phyloP scores from a whole-genome alignment of 2,888 invertebrate genomes.

The Hydropsyche betteni region DNA sequence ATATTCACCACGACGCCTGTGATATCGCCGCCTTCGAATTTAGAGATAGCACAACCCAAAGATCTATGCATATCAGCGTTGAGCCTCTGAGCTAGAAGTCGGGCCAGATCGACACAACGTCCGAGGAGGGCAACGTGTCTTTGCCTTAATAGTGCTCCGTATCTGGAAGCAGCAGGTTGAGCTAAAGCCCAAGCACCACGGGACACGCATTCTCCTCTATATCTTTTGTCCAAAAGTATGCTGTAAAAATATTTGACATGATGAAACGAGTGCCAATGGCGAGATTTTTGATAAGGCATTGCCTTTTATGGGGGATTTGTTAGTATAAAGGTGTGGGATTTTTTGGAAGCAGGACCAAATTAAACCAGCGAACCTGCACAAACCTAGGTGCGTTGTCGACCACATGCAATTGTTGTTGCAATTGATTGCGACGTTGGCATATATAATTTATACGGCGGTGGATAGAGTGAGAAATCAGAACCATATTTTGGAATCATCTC shows the following conservation, averaged over 20 bases:
- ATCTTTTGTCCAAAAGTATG: conserved; percentile 96
- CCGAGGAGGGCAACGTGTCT: conserved; percentile 95
- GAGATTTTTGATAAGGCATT: no score
- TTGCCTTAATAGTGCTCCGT: conserved; percentile 93
- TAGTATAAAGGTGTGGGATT: no score
- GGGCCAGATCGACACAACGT: conserved; percentile 93
- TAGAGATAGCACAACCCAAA: conserved; percentile 92
- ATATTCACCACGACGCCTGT: conserved; percentile 89
- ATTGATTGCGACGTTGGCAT: no score
- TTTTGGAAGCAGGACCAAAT: no score
- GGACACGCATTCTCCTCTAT: conserved; percentile 92
- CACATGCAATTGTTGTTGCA: no score
- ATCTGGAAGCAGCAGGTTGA: conserved; percentile 90
- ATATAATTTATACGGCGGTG: no score
- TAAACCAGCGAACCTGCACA: no score
- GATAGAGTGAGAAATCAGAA: no score
- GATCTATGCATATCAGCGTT: conserved; percentile 95
- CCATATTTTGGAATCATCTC: conserved; percentile 25
- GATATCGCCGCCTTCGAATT: conserved; percentile 96
- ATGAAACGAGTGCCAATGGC: no score
- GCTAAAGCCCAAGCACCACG: conserved; percentile 85
- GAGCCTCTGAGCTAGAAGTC: conserved; percentile 87
- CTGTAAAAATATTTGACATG: no score
- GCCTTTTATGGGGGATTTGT: no score
- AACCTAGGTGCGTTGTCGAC: no score